phyloP scores from a whole-genome alignment of 2,113 vertebrate species.

The Hucho hucho region DNA sequence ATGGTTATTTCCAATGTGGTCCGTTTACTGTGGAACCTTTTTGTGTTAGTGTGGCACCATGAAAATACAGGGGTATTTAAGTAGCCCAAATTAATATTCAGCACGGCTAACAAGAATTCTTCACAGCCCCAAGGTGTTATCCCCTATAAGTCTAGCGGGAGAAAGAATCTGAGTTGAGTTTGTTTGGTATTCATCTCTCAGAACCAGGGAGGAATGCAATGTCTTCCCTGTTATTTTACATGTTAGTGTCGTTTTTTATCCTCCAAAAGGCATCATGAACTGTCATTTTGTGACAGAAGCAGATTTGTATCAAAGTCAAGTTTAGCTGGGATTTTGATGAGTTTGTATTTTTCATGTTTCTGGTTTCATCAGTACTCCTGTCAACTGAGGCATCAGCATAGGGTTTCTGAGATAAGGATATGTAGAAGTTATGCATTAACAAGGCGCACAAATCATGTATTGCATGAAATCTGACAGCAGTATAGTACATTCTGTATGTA shows the following conservation, averaged over 20 bases:
- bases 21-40: slow-evolving; percentile 13
- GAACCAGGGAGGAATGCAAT: slow-evolving; percentile 22
- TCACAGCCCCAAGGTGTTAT: slow-evolving; percentile 34
- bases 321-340: slow-evolving; percentile 44
- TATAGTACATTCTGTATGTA: not conserved
- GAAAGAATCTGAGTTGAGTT: not conserved
- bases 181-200: slow-evolving; percentile 45
- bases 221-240: slow-evolving; percentile 23
- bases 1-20: slow-evolving; percentile 16
- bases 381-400: slow-evolving; percentile 33
- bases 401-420: slow-evolving; percentile 21
- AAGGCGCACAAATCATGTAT: not conserved
- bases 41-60: not conserved
- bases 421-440: slow-evolving; percentile 13
- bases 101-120: slow-evolving; percentile 20
- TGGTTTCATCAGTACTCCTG: slow-evolving; percentile 57
- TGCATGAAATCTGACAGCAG: not conserved
- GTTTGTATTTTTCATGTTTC: slow-evolving; percentile 53
- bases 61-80: slow-evolving; percentile 28
- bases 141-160: slow-evolving; percentile 45
- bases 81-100: slow-evolving; percentile 23
- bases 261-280: slow-evolving; percentile 30
- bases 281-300: slow-evolving; percentile 58
- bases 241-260: slow-evolving; percentile 10
- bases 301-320: slow-evolving; percentile 51